Conservation (phyloP, 2,797 vertebrate species). For the Graptemys geographica region DNA sequence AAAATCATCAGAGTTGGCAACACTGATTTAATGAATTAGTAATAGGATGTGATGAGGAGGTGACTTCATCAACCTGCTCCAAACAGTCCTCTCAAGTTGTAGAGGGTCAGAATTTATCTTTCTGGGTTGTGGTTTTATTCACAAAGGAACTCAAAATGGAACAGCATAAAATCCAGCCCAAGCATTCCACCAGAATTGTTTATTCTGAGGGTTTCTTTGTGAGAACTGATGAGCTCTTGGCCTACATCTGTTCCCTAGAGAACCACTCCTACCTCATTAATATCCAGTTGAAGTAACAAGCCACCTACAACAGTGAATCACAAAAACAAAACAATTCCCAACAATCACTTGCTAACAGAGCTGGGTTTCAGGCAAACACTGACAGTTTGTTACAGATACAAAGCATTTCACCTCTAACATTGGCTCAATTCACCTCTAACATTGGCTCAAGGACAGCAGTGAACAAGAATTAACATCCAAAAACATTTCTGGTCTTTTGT, state of each 20-base stretch:
- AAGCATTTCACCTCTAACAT: background rate
- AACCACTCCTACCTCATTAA: background rate
- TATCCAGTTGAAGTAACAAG: background rate
- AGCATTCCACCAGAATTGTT: background rate
- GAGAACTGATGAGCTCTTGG: background rate
- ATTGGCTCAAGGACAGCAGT: background rate
- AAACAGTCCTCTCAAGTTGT: background rate
- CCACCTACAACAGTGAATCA: background rate
- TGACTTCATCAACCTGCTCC: background rate
- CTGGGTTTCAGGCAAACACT: background rate
- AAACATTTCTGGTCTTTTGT: background rate
- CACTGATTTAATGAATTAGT: background rate
- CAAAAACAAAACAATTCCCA: background rate
- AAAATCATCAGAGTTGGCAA: background rate
- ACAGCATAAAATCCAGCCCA: background rate
- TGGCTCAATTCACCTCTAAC: background rate
- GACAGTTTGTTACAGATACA: background rate
- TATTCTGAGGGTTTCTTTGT: background rate
- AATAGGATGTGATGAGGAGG: background rate
- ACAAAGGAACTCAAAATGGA: background rate
- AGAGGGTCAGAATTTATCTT: background rate
- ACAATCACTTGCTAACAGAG: background rate
- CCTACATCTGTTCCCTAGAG: background rate
- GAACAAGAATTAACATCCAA: background rate
- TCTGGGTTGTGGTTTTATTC: background rate